These are phyloP conservation scores for Anthophora plumipes DNA, from an alignment of 2,888 invertebrate species.

Conservation along the genomic window DNA sequence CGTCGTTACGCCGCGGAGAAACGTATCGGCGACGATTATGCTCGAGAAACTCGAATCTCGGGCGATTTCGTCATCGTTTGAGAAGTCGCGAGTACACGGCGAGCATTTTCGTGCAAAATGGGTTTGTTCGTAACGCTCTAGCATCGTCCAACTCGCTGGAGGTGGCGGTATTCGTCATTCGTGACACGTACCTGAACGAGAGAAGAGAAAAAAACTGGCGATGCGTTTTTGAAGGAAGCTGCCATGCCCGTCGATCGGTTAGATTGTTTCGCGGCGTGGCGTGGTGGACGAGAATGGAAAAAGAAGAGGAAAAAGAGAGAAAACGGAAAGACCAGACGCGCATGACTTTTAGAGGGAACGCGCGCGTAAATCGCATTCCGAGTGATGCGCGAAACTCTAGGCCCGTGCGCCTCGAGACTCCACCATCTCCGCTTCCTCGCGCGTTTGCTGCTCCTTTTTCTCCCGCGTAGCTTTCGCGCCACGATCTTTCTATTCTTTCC, in stretches of 20 bases:
- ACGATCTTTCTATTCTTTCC: neutral
- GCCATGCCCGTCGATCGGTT: slow-evolving; percentile 7
- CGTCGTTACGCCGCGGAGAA: too few relatives aligned
- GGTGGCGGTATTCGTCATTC: slow-evolving; percentile 1
- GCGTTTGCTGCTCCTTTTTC: slow-evolving; percentile 4
- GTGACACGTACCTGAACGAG: too few relatives aligned
- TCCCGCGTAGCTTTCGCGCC: too few relatives aligned
- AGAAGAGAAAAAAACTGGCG: neutral
- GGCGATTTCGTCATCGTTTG: too few relatives aligned
- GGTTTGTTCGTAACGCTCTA: too few relatives aligned
- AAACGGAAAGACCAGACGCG: slow-evolving; percentile 1
- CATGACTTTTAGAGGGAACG: slow-evolving; percentile 64
- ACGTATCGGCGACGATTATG: too few relatives aligned
- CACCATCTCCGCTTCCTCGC: slow-evolving; percentile 18
- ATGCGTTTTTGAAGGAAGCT: neutral
- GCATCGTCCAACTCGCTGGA: neutral
- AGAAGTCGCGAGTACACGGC: too few relatives aligned
- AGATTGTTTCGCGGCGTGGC: slow-evolving; percentile 22
- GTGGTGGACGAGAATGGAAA: neutral
- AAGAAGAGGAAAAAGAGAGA: neutral
- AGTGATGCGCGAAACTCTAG: slow-evolving; percentile 55
- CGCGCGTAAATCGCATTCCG: slow-evolving; percentile 75
- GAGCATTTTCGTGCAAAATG: too few relatives aligned
- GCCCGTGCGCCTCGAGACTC: neutral
- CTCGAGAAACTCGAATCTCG: too few relatives aligned